Percentiles rank a stretch among this genome's conserved stretches.
These are phyloP conservation scores for Enteromius fasciolatus DNA, from an alignment of 2,797 vertebrate species.

Conservation along the genomic window DNA sequence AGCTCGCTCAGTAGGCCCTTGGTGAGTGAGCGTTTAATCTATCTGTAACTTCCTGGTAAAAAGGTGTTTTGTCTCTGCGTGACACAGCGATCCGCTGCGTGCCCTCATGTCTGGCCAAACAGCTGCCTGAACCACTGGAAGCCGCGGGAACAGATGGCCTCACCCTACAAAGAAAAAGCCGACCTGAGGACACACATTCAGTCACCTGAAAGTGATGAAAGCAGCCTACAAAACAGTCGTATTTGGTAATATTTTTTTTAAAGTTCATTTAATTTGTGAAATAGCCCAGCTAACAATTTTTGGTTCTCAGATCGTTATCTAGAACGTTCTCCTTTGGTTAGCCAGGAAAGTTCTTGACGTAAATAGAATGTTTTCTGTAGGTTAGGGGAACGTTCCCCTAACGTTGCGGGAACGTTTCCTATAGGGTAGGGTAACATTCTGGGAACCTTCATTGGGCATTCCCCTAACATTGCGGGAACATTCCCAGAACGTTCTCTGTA, in stretches of 20 bases:
- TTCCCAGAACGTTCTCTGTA: too few relatives aligned
- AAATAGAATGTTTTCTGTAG: neutral
- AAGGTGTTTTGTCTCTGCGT: constrained; percentile 66
- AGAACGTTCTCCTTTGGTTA: too few relatives aligned
- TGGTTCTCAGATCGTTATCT: too few relatives aligned
- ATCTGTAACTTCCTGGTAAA: constrained; percentile 65
- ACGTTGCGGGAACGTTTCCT: too few relatives aligned
- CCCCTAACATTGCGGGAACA: too few relatives aligned
- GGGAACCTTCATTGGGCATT: too few relatives aligned
- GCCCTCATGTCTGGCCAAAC: constrained; percentile 63
- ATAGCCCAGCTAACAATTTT: too few relatives aligned
- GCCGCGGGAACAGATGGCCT: constrained; percentile 65
- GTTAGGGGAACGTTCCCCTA: too few relatives aligned
- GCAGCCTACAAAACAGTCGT: neutral
- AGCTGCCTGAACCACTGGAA: constrained; percentile 70
- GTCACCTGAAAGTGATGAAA: constrained; percentile 26
- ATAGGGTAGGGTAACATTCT: too few relatives aligned
- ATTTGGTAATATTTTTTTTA: neutral
- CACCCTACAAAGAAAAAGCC: constrained; percentile 52
- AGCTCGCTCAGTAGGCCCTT: constrained; percentile 58
- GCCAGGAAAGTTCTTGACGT: too few relatives aligned
- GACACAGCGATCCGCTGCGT: constrained; percentile 51
- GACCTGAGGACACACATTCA: constrained; percentile 32
- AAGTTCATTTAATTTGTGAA: neutral
- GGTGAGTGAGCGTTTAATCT: constrained; percentile 61